These are phyloP conservation scores for Pseudobourletiella spinata DNA, from an alignment of 1,140 invertebrate genomes.

Conservation along the genomic window DNA sequence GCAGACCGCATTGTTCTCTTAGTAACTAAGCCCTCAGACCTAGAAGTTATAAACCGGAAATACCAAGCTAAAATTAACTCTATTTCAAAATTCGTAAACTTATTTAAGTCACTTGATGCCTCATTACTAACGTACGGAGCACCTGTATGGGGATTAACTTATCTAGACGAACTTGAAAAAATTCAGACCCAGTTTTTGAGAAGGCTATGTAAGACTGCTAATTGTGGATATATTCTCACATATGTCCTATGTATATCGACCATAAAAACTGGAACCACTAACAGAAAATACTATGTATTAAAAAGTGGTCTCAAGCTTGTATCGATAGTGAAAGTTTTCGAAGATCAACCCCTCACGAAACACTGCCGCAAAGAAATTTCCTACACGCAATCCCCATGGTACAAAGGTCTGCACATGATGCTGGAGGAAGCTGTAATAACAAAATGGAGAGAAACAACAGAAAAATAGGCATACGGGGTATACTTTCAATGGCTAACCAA, in stretches of 20 bases:
- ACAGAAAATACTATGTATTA: background rate
- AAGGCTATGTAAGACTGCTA: background rate
- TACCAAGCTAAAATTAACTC: background rate
- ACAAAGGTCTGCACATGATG: too few species aligned
- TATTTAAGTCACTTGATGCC: background rate
- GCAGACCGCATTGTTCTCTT: constrained; percentile 20
- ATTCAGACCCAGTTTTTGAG: constrained; percentile 14
- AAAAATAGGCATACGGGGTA: too few species aligned
- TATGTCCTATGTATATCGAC: too few species aligned
- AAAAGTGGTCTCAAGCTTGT: background rate
- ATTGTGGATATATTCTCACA: background rate
- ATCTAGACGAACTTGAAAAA: background rate
- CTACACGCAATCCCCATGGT: too few species aligned
- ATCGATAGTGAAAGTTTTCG: too few species aligned
- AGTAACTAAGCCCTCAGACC: background rate
- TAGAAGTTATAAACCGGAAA: constrained; percentile 7
- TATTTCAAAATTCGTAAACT: too few species aligned
- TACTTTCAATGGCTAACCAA: too few species aligned
- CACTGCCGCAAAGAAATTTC: too few species aligned
- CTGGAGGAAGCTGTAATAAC: too few species aligned
- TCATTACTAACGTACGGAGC: constrained; percentile 1
- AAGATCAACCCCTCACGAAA: too few species aligned
- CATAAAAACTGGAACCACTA: background rate
- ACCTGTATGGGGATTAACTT: background rate
- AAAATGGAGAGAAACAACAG: too few species aligned